phyloP scores from a whole-genome alignment of 2,888 invertebrate genomes.

The Parascotia fuliginaria region DNA sequence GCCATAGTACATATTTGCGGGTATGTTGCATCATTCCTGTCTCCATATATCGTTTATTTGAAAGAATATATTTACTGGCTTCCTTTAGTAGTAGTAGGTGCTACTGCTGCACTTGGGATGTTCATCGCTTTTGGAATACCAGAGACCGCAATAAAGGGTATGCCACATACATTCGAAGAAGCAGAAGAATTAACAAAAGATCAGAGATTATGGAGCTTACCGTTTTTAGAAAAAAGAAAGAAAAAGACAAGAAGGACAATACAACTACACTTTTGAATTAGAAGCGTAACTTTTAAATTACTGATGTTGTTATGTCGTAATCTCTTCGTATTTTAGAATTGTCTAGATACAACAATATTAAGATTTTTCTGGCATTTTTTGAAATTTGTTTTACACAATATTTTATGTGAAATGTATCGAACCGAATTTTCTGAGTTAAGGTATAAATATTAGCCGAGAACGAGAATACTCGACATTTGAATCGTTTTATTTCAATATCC shows the following conservation, averaged over 20 bases:
- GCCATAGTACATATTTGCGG: slow-evolving; percentile 63
- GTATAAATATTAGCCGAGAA: neutral
- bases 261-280: slow-evolving; percentile 24
- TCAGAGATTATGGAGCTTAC: slow-evolving; percentile 45
- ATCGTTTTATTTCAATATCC: neutral
- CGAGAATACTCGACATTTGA: neutral
- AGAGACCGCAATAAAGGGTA: slow-evolving; percentile 51
- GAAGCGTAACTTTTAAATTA: neutral
- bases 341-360: no score
- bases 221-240: slow-evolving; percentile 35
- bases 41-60: slow-evolving; percentile 51
- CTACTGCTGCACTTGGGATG: slow-evolving; percentile 24
- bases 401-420: neutral
- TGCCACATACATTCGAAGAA: slow-evolving; percentile 56
- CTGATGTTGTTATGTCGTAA: no score
- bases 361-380: no score
- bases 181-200: slow-evolving; percentile 44
- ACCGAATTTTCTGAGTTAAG: neutral
- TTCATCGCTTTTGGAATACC: slow-evolving; percentile 33
- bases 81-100: slow-evolving; percentile 27
- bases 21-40: slow-evolving; percentile 56
- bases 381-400: neutral
- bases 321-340: no score
- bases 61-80: slow-evolving; percentile 36
- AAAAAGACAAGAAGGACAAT: slow-evolving; percentile 11